Conservation (phyloP, 2,797 vertebrate genomes). For the Cetoscarus ocellatus region DNA sequence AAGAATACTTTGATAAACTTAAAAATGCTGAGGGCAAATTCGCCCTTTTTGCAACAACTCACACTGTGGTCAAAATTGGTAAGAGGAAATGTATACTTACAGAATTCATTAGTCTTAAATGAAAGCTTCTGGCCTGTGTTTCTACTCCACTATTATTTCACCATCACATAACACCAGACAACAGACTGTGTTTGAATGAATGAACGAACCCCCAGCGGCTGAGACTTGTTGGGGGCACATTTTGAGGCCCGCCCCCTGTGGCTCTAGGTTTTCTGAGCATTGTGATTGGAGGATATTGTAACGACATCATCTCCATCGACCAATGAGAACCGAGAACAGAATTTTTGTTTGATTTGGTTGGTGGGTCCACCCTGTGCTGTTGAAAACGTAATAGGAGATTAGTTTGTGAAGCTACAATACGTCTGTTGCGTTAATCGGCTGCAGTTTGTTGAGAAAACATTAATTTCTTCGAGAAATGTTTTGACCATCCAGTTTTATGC, state of each 20-base stretch:
- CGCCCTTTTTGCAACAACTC: too few species aligned
- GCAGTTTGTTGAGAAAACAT: not conserved
- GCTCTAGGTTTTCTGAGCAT: not conserved
- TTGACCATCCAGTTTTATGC: constrained; percentile 10
- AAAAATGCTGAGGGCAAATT: too few species aligned
- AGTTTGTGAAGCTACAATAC: constrained; percentile 34
- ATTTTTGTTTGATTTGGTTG: constrained; percentile 69
- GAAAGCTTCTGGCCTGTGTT: too few species aligned
- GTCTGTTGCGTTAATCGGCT: not conserved
- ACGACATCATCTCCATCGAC: constrained; percentile 28
- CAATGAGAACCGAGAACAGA: constrained; percentile 54
- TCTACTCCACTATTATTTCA: too few species aligned
- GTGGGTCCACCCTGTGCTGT: constrained; percentile 7
- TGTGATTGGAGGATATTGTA: constrained; percentile 55
- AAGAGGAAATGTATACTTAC: too few species aligned
- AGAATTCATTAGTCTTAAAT: too few species aligned
- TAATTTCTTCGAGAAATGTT: constrained; percentile 9
- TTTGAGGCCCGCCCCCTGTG: constrained; percentile 5
- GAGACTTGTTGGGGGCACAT: not conserved
- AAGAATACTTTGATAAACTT: too few species aligned
- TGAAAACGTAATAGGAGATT: constrained; percentile 47
- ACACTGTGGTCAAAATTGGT: too few species aligned
- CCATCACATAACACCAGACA: too few species aligned
- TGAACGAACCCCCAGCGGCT: too few species aligned
- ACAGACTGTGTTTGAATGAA: too few species aligned